Conservation (phyloP, 2,113 vertebrate species). For the Bucco capensis region DNA sequence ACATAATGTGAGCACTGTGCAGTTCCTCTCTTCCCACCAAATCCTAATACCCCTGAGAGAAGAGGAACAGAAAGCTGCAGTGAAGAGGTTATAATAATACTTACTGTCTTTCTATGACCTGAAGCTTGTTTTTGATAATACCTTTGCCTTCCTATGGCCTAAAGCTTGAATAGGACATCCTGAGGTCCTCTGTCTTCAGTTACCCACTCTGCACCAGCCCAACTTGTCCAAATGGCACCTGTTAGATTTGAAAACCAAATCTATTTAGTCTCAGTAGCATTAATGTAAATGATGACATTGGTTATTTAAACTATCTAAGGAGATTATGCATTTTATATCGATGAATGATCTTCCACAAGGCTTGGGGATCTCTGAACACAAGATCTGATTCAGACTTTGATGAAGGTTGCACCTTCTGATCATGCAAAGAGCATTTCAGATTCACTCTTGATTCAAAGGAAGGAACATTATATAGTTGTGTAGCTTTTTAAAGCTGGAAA, state of each 20-base stretch:
- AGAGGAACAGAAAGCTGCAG: background rate
- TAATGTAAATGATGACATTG: background rate
- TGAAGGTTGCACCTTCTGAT: background rate
- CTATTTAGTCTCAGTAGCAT: background rate
- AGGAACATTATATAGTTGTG: background rate
- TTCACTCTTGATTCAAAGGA: background rate
- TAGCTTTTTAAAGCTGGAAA: background rate
- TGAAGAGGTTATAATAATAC: background rate
- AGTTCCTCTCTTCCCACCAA: background rate
- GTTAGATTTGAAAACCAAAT: background rate
- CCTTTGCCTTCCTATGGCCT: background rate
- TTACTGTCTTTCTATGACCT: background rate
- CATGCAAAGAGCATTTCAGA: background rate
- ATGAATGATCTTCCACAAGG: background rate
- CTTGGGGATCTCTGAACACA: background rate
- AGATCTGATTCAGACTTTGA: background rate
- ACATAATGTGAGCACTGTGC: background rate
- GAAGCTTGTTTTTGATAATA: background rate
- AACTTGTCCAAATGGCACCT: background rate
- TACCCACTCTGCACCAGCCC: accelerated
- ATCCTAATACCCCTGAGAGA: background rate
- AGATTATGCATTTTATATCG: background rate
- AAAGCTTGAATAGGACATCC: background rate
- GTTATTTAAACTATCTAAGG: background rate
- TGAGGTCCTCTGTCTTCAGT: background rate